Conservation (phyloP, 2,113 vertebrate species). For the Enhydra lutris region DNA sequence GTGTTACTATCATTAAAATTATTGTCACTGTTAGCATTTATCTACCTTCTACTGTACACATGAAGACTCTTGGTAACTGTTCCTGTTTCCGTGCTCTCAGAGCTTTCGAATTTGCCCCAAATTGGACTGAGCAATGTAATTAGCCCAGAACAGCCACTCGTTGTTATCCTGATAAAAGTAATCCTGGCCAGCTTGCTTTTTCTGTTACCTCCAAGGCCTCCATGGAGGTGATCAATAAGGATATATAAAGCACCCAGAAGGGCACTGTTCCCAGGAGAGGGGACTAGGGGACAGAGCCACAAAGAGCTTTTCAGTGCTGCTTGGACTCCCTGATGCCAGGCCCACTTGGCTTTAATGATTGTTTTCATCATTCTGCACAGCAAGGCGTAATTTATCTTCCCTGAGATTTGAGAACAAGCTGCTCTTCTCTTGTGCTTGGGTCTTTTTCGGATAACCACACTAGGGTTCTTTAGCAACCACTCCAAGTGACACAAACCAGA, state of each 20-base stretch:
- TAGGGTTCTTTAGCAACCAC: neutral
- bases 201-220: neutral
- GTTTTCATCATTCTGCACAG: conserved; percentile 40
- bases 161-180: conserved; percentile 7
- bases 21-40: neutral
- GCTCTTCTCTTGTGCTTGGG: neutral
- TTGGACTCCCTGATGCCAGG: neutral
- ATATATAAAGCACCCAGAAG: neutral
- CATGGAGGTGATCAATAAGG: neutral
- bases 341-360: neutral
- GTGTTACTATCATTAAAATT: neutral
- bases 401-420: conserved; percentile 31
- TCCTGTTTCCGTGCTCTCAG: neutral
- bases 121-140: neutral
- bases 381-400: neutral
- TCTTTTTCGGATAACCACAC: neutral
- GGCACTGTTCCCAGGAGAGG: neutral
- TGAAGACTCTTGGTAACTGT: neutral
- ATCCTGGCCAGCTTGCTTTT: neutral
- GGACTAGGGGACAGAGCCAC: neutral
- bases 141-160: neutral
- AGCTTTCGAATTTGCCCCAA: neutral
- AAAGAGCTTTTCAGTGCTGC: neutral
- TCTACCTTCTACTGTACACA: neutral
- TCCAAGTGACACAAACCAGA: neutral